Evolutionary conservation across 2,113 vertebrate species (phyloP), one percentile per base, ranked within the genome.

Genomic region (Pelobates fuscus): DNA sequence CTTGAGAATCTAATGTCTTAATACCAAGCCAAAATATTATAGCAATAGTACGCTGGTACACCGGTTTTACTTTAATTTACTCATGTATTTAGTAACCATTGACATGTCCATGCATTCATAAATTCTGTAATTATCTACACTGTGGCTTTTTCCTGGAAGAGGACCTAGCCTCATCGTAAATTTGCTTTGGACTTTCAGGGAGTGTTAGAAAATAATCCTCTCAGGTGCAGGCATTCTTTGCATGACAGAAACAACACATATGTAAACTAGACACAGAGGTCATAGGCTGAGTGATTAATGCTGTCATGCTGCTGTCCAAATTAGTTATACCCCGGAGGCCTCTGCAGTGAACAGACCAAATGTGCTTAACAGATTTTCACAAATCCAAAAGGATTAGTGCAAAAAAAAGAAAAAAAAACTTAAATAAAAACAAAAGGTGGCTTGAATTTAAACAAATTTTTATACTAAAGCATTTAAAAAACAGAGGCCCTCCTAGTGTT

Each of bases 191-290:
- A 10, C 32, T 6, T 37, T 37, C 32, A 37, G 32, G 17, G 44
- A 12, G 44, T 46, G 14, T 49, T 49, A 49, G 44, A 49, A 14
- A 5, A 49, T 37, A 18, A 3, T 49, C 30, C 80, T 86, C 87
- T 86, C 87, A 87, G 84, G 90, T 90, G 81, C 83, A 84, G 73
- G 82, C 83, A 85, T 83, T 84, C 84, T 81, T 84, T 81, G 57
- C 57, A 44, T 77, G 70, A 68, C 77, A 83, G 78, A 70, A 84
- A 78, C 77, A 71, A 64, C 77, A 85, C 74, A 86, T 79, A 83
- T 84, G 81, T 84, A 82, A 85, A 82, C 80, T 81, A 82, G 64
- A 77, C 81, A 79, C 80, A 79, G 65, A 84, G 62, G 52, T 78
- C 44, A 82, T 79, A 77, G 46, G 43, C 70, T 58, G 77, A 86